A percentile compares a stretch with the other conserved stretches of the same genome.
Conservation (phyloP, 2,113 vertebrate genomes). For the Ceyx cyanopectus region DNA sequence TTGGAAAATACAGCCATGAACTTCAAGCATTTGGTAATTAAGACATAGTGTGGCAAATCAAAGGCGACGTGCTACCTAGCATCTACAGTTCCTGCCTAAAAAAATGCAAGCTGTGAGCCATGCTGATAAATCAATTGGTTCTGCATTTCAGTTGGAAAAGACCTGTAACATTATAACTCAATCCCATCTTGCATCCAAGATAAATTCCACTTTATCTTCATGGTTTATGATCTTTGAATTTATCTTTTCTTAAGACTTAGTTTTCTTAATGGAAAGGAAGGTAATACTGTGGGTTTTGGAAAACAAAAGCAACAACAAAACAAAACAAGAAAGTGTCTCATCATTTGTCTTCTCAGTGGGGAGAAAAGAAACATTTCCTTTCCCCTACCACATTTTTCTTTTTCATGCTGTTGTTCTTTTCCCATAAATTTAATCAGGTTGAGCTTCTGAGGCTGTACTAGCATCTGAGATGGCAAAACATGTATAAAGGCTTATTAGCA, state of each 20-base stretch:
- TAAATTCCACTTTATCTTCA: constrained; percentile 72
- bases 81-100: constrained; percentile 53
- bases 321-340: neutral
- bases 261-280: constrained; percentile 54
- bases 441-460: constrained; percentile 52
- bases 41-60: constrained; percentile 81
- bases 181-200: constrained; percentile 69
- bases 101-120: constrained; percentile 52
- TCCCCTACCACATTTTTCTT: constrained; percentile 43
- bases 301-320: neutral
- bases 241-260: constrained; percentile 57
- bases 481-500: constrained; percentile 73
- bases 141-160: constrained; percentile 72
- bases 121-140: constrained; percentile 80
- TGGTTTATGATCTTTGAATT: constrained; percentile 66
- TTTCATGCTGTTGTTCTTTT: constrained; percentile 57
- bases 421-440: constrained; percentile 70
- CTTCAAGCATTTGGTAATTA: constrained; percentile 79
- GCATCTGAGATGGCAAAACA: constrained; percentile 59
- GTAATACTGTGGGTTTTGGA: neutral
- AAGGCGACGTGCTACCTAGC: constrained; percentile 67
- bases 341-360: constrained; percentile 55
- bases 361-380: constrained; percentile 9
- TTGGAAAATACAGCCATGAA: constrained; percentile 65
- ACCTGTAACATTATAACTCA: constrained; percentile 74